Evolutionary conservation across 2,113 vertebrate species (phyloP).

Genomic region (Ciconia boyciana): DNA sequence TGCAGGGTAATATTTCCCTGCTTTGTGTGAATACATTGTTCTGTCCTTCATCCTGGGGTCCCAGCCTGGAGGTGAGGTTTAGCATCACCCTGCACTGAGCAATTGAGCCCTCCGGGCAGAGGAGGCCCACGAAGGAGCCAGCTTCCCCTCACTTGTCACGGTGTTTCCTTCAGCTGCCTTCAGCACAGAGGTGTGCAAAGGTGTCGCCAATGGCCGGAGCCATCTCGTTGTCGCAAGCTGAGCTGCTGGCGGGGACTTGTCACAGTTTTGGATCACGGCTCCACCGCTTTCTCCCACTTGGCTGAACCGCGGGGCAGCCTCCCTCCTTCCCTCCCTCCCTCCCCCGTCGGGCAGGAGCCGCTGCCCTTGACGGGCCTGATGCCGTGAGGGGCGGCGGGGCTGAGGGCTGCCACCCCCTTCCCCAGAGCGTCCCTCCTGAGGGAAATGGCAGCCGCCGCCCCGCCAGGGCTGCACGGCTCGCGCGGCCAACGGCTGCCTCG

Average conservation of each 20-base stretch:
- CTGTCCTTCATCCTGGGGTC: too few relatives aligned
- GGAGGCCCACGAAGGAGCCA: fast-evolving
- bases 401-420: background rate
- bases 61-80: too few relatives aligned
- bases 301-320: background rate
- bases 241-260: fast-evolving
- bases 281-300: fast-evolving
- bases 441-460: background rate
- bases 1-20: fast-evolving
- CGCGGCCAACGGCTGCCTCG: background rate
- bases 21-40: background rate
- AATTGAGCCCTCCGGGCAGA: fast-evolving
- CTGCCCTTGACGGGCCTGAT: background rate
- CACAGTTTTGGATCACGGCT: fast-evolving
- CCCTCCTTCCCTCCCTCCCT: background rate
- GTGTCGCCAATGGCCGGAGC: fast-evolving
- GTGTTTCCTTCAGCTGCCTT: fast-evolving
- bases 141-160: fast-evolving
- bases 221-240: too few relatives aligned
- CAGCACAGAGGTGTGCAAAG: fast-evolving
- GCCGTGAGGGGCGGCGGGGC: background rate
- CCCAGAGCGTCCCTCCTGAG: fast-evolving
- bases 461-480: too few relatives aligned
- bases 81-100: fast-evolving
- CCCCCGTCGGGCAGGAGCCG: too few relatives aligned